Evolutionary conservation across 2,888 invertebrate species (phyloP), one percentile per base, ranked within the genome.

Genomic region (Cabera pusaria): DNA sequence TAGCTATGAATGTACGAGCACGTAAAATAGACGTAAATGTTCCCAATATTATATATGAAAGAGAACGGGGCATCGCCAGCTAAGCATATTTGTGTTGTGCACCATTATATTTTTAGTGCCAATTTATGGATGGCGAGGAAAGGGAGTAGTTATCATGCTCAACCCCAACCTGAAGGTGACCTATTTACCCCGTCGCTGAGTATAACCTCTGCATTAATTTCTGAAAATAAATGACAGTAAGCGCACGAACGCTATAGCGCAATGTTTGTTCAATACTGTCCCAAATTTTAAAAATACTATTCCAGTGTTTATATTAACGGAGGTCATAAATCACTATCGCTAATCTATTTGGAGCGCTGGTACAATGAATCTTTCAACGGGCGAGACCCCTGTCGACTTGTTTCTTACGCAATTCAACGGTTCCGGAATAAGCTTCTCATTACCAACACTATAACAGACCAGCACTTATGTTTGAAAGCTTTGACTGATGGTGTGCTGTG

Each of bases 131-230:
- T 28, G 38, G 44, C 29, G 34, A 46, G 36, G 32, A 37, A 64
- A 66, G 63, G 52, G 63, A 63, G 72, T 70, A 64, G 72, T 70
- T 73, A 71, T 72, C 72, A 73, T 74, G 59, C 68, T 52, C 62
- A 69, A 72, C 65, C 64, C 72, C 40, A 57, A 63, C 54, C 63
- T 59, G 57, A 66, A 59, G 58, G 61, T 64, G 77, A 72, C 78
- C 77, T 67, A 80, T 68, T 72, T 78, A 64, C 64, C 53, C 58
- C 55, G 49, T 56, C 52, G 59, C 56, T 56, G 54, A 54, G 58
- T 64, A 56, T 67, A 73, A 73, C 71, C 72, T 65, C 51, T 63
- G 64, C 65, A 72, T 70, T 65, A 64, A 72, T 68, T 67, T 69
- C 68, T 56, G 64, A 48, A 64, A 65, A 67, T 68, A 60, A 63